phyloP scores from a whole-genome alignment of 35 echinoderm and acorn worm genomes.

The Lytechinus variegatus region DNA sequence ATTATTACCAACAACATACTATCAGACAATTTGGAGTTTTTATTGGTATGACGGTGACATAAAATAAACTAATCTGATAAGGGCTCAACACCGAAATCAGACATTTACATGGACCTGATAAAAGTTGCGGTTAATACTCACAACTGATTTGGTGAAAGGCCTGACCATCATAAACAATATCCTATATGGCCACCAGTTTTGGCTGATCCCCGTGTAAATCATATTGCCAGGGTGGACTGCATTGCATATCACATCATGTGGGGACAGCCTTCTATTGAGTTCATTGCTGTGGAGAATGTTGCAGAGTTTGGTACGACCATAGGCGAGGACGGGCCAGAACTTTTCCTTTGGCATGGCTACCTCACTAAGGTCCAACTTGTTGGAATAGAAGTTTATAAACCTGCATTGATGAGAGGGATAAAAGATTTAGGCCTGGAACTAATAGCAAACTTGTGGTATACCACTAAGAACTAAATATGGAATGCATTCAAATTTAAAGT shows the following conservation, averaged over 20 bases:
- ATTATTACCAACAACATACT: too few relatives aligned
- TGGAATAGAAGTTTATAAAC: conserved; percentile 81
- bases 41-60: too few relatives aligned
- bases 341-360: conserved; percentile 66
- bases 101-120: too few relatives aligned
- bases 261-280: conserved; percentile 61
- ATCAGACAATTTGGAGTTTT: too few relatives aligned
- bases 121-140: conserved; percentile 38
- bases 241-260: conserved; percentile 65
- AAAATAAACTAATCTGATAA: too few relatives aligned
- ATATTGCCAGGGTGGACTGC: conserved; percentile 88
- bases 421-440: not conserved
- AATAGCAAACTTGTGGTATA: too few relatives aligned
- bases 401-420: conserved; percentile 21
- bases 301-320: conserved; percentile 89
- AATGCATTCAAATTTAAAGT: too few relatives aligned
- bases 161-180: conserved; percentile 71
- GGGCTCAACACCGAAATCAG: too few relatives aligned
- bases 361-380: conserved; percentile 75
- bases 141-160: conserved; percentile 88
- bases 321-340: conserved; percentile 84
- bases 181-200: conserved; percentile 85
- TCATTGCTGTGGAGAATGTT: conserved; percentile 76
- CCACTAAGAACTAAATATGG: too few relatives aligned
- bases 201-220: conserved; percentile 81